Evolutionary conservation across 2,888 invertebrate species (phyloP), one percentile per base, ranked within the genome.

Genomic region (Plebejus melissa): DNA sequence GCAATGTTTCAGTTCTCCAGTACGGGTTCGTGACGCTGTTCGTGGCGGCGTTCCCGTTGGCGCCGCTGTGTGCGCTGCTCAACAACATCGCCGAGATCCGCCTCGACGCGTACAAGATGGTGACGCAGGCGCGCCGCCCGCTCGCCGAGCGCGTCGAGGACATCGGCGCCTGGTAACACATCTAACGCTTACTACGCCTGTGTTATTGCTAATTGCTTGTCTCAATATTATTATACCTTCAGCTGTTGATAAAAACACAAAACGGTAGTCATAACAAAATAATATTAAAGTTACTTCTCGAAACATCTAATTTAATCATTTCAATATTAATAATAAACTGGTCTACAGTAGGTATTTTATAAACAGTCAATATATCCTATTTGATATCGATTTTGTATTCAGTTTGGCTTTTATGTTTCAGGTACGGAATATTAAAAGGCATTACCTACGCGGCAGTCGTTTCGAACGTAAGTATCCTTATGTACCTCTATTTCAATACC

Each of bases 21-120:
- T 99, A 98, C 86, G 99, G 99, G 0, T 99, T 99, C 88, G 98
- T 99, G 0, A 99, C 99, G 0, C 93, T 99, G 0, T 99, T 99
- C 90, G 99, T 99, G 77, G 98, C 99, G 0, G 99, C 99, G 0
- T 99, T 99, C 86, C 99, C 99, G 0, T 90, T 99, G 77, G 99
- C 99, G 0, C 99, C 99, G 0, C 91, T 99, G 0, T 99, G 98
- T 87, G 99, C 99, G 0, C 91, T 99, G 3, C 90, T 99, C 9
- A 99, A 99, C 90, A 99, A 99, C 86, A 96, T 99, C 50, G 97
- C 98, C 0, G 99, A 99, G 90, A 98, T 99, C 76, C 94, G 98
- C 0, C 90, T 99, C 80, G 99, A 99, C 84, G 99, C 99, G 0
- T 98, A 98, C 89, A 99, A 99, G 93, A 98, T 99, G 96, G 97